Evolutionary conservation across 2,888 invertebrate genomes (phyloP).

Genomic region (Thecophora atra): DNA sequence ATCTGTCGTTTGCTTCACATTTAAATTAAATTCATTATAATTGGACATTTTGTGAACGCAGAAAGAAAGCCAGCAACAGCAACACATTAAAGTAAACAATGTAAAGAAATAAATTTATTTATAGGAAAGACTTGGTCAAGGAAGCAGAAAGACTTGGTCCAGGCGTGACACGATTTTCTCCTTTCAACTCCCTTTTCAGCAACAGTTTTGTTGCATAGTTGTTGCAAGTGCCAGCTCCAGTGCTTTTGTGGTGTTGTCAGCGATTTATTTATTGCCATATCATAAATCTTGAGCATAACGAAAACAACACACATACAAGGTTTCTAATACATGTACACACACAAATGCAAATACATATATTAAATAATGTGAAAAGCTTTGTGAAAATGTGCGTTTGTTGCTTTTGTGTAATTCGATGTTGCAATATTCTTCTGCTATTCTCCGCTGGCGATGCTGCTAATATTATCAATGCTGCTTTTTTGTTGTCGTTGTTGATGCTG

Average conservation of each 20-base stretch:
- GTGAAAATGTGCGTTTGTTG: not conserved
- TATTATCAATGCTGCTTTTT: not conserved
- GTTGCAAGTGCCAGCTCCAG: too few species aligned
- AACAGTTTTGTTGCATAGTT: not conserved
- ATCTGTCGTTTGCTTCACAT: constrained; percentile 20
- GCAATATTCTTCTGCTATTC: not conserved
- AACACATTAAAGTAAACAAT: not conserved
- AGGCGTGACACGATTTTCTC: not conserved
- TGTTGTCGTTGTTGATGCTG: not conserved
- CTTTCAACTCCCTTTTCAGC: not conserved
- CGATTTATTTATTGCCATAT: constrained; percentile 62
- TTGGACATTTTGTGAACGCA: constrained; percentile 8
- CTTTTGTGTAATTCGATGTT: not conserved
- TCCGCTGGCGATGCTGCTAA: not conserved
- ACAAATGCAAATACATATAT: not conserved
- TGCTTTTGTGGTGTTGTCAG: constrained; percentile 46
- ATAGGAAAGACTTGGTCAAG: constrained; percentile 19
- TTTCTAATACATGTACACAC: not conserved
- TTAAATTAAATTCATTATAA: constrained; percentile 29
- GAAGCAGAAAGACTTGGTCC: not conserved
- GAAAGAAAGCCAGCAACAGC: not conserved
- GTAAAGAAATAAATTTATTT: constrained; percentile 31
- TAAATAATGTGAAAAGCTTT: not conserved
- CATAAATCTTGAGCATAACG: constrained; percentile 54
- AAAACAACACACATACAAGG: constrained; percentile 2